A percentile compares a stretch with the other conserved stretches of the same genome.
Evolutionary conservation across 2,888 invertebrate species (phyloP).

Genomic region (Bellardia pandia): DNA sequence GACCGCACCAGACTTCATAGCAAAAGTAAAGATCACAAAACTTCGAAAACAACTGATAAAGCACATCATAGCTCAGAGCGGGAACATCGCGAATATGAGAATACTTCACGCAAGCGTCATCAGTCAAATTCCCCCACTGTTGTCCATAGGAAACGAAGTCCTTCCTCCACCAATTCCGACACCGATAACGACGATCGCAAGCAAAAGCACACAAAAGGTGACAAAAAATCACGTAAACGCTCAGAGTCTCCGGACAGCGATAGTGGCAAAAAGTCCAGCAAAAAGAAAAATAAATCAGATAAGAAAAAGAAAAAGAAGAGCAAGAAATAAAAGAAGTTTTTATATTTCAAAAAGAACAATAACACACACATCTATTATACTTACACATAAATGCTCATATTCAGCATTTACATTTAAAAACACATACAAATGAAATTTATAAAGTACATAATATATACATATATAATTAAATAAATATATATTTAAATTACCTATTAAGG

Average conservation of each 20-base stretch:
- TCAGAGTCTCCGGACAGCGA: conserved; percentile 68
- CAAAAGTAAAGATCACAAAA: conserved; percentile 56
- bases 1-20: conserved; percentile 37
- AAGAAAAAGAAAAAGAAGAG: conserved; percentile 71
- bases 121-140: conserved; percentile 53
- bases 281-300: conserved; percentile 68
- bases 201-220: conserved; percentile 61
- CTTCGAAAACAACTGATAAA: conserved; percentile 54
- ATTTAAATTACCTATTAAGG: conserved; percentile 68
- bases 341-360: conserved; percentile 1
- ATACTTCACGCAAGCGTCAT: conserved; percentile 36
- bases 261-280: conserved; percentile 62
- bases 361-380: conserved; percentile 8
- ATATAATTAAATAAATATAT: conserved; percentile 54
- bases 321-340: conserved; percentile 58
- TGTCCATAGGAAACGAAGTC: conserved; percentile 58
- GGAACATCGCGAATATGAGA: conserved; percentile 55
- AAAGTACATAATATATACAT: conserved; percentile 41
- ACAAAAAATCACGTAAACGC: conserved; percentile 63
- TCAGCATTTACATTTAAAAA: conserved; percentile 52
- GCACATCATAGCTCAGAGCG: conserved; percentile 52
- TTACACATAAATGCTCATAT: conserved; percentile 52
- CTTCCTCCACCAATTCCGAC: conserved; percentile 51
- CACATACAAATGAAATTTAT: conserved; percentile 59
- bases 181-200: conserved; percentile 62